These are phyloP conservation scores for Brachyrhaphis roseni DNA, from an alignment of 2,797 vertebrate genomes.

Conservation along the genomic window DNA sequence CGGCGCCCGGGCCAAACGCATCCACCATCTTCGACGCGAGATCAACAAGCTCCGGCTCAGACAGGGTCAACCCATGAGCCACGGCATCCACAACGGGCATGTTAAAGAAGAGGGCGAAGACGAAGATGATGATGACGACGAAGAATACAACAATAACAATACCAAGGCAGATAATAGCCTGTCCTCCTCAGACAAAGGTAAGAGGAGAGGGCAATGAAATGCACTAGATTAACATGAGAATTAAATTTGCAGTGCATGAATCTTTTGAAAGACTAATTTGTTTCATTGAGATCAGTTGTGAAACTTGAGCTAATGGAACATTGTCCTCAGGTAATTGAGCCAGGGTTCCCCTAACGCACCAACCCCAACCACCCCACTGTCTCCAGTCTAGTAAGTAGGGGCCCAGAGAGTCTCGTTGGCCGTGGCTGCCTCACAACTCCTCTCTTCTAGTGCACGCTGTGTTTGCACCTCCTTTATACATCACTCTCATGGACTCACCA, in stretches of 20 bases:
- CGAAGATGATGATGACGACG: constrained; percentile 71
- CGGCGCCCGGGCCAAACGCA: constrained; percentile 89
- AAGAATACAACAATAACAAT: constrained; percentile 75
- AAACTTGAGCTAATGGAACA: constrained; percentile 80
- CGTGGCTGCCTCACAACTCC: constrained; percentile 80
- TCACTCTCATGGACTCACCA: constrained; percentile 78
- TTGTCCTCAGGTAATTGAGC: constrained; percentile 84
- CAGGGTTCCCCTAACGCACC: constrained; percentile 83
- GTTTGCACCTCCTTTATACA: constrained; percentile 74
- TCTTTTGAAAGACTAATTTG: constrained; percentile 55
- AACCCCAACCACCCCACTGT: constrained; percentile 83
- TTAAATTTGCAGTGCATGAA: constrained; percentile 58
- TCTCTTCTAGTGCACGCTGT: constrained; percentile 76
- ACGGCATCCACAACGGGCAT: constrained; percentile 81
- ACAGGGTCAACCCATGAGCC: constrained; percentile 84
- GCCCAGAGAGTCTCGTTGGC: constrained; percentile 81
- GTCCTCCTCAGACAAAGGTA: constrained; percentile 80
- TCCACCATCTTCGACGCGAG: constrained; percentile 90
- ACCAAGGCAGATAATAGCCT: constrained; percentile 65
- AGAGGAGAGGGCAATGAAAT: constrained; percentile 29
- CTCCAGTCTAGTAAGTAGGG: constrained; percentile 85
- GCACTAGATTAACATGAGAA: constrained; percentile 1
- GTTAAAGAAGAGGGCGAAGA: constrained; percentile 63
- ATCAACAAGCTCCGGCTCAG: constrained; percentile 90
- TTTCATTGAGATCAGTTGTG: constrained; percentile 72